These are phyloP conservation scores for Crotalus adamanteus DNA, from an alignment of 2,797 vertebrate genomes.

Conservation along the genomic window DNA sequence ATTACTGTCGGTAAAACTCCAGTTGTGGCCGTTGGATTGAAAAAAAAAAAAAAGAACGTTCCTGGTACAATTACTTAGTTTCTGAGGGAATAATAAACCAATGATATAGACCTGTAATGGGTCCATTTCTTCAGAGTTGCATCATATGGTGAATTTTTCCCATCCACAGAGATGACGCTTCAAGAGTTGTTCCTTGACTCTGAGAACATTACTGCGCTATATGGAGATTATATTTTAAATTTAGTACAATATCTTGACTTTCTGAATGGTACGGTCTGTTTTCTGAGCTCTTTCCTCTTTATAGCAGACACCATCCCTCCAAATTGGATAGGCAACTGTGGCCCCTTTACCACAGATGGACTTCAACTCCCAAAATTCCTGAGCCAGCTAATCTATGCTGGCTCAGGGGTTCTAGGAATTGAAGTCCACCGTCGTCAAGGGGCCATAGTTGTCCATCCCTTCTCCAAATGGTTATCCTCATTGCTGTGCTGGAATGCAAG, in stretches of 20 bases:
- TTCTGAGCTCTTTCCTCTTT: constrained; percentile 51
- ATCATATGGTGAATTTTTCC: neutral
- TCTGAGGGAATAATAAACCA: neutral
- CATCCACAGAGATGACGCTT: neutral
- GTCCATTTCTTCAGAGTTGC: neutral
- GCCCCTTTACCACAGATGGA: neutral
- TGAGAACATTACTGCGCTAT: too few relatives aligned
- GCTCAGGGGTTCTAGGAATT: neutral
- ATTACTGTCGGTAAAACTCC: neutral
- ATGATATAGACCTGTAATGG: neutral
- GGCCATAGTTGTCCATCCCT: neutral
- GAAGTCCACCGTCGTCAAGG: neutral
- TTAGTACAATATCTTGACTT: neutral
- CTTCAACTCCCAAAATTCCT: neutral
- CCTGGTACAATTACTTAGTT: neutral
- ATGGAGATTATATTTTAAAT: neutral
- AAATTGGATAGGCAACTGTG: neutral
- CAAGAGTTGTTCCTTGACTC: neutral
- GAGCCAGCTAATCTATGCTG: neutral
- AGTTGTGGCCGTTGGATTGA: neutral
- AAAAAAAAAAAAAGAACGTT: neutral
- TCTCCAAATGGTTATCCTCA: constrained; percentile 40
- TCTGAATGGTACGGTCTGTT: constrained; percentile 3
- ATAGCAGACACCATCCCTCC: constrained; percentile 28
- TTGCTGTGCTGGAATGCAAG: constrained; percentile 45